Evolutionary conservation across 2,797 vertebrate species (phyloP).

Genomic region (Eremophila alpestris): DNA sequence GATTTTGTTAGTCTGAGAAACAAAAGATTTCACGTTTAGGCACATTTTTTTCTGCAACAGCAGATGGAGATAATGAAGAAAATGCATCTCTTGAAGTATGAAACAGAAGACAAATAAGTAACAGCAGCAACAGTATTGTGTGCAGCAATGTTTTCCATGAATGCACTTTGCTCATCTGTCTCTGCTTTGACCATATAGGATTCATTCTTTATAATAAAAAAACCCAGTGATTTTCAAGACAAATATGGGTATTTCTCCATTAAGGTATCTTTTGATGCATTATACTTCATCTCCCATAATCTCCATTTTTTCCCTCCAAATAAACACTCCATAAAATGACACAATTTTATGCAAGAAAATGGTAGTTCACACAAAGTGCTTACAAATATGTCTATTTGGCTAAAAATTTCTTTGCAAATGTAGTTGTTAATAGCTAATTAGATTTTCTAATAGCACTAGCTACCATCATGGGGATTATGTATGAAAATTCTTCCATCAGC

Average conservation of each 20-base stretch:
- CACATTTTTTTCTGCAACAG: neutral
- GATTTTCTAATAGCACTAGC: constrained; percentile 58
- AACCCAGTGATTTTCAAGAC: neutral
- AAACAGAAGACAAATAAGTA: constrained; percentile 20
- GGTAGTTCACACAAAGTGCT: constrained; percentile 33
- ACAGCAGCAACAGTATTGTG: neutral
- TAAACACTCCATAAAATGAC: neutral
- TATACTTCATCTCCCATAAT: neutral
- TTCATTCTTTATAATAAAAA: neutral
- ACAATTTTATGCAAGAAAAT: constrained; percentile 26
- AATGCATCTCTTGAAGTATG: neutral
- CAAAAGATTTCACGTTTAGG: neutral
- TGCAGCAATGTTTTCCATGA: neutral
- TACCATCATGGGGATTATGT: constrained; percentile 53
- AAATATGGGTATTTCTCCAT: neutral
- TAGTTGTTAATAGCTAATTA: constrained; percentile 66
- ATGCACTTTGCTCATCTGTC: neutral
- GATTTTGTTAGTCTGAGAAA: neutral
- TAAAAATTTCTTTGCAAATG: constrained; percentile 65
- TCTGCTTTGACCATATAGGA: neutral
- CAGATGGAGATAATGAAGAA: neutral
- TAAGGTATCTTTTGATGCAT: neutral
- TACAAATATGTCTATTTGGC: constrained; percentile 47
- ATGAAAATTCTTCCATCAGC: constrained; percentile 60
- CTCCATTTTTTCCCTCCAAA: neutral